phyloP scores from a whole-genome alignment of 2,797 vertebrate species.

The Sebastes matsubarae region DNA sequence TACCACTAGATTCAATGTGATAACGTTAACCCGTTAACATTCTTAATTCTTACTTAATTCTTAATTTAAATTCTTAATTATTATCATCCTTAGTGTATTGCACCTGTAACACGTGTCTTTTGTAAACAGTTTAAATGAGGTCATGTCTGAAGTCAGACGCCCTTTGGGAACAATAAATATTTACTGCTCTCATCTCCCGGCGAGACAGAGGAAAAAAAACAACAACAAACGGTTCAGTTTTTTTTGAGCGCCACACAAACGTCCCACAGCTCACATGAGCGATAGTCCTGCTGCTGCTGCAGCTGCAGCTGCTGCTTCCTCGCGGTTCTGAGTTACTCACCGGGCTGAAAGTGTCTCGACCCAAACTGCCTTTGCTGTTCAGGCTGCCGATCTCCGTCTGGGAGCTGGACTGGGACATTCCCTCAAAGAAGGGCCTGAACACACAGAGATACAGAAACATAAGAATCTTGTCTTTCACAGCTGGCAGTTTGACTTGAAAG shows the following conservation, averaged over 20 bases:
- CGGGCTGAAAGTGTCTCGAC: constrained; percentile 90
- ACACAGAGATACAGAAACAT: neutral
- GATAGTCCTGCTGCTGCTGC: neutral
- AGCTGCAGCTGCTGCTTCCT: neutral
- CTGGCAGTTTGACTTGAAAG: neutral
- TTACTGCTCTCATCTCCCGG: neutral
- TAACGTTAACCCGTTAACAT: rapidly evolving
- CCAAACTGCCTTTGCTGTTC: constrained; percentile 96
- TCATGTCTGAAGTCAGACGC: neutral
- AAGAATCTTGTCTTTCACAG: neutral
- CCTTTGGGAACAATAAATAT: constrained; percentile 4
- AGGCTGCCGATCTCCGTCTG: constrained; percentile 99
- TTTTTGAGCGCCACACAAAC: neutral
- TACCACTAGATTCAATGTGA: no score
- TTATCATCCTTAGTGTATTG: neutral
- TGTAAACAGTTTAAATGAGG: neutral
- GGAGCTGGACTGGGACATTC: constrained; percentile 99
- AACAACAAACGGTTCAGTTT: neutral
- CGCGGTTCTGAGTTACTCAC: constrained; percentile 81
- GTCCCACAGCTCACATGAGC: neutral
- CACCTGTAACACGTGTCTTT: neutral
- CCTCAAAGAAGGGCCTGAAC: constrained; percentile 96
- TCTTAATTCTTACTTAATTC: no score
- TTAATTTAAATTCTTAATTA: no score
- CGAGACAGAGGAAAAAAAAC: neutral